phyloP scores from a whole-genome alignment of 2,113 vertebrate species.

The Caretta caretta region DNA sequence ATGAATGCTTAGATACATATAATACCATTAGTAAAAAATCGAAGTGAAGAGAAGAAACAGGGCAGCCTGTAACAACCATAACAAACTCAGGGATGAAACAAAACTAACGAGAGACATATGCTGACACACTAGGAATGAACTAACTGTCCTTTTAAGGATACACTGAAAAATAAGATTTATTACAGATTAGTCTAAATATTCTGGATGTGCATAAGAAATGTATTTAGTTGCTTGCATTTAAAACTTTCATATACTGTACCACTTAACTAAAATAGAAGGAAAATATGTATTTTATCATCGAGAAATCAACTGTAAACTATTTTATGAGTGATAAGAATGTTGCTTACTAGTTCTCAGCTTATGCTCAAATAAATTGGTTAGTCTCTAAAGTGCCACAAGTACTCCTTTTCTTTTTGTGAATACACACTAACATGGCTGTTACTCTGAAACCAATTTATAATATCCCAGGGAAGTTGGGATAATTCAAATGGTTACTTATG shows the following conservation, averaged over 20 bases:
- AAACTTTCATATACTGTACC: not conserved
- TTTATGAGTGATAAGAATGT: accelerated
- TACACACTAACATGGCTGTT: too few species aligned
- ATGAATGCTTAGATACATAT: not conserved
- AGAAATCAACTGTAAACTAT: not conserved
- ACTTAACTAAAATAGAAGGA: not conserved
- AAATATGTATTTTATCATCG: accelerated
- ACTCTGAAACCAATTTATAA: not conserved
- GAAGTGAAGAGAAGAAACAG: not conserved
- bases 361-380: too few species aligned
- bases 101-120: conserved; percentile 1
- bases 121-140: conserved; percentile 26
- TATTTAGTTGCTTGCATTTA: not conserved
- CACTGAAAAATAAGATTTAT: conserved; percentile 44
- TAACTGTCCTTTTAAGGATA: conserved; percentile 47
- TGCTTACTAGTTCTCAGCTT: not conserved
- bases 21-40: not conserved
- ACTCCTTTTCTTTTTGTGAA: too few species aligned
- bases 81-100: not conserved
- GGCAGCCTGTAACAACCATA: not conserved
- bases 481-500: too few species aligned
- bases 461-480: too few species aligned
- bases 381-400: too few species aligned
- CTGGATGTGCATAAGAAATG: conserved; percentile 46
- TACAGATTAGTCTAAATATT: conserved; percentile 36